Percentiles rank a stretch among this genome's conserved stretches.
These are phyloP conservation scores for Aegithalos caudatus DNA, from an alignment of 2,113 vertebrate species.

Conservation along the genomic window DNA sequence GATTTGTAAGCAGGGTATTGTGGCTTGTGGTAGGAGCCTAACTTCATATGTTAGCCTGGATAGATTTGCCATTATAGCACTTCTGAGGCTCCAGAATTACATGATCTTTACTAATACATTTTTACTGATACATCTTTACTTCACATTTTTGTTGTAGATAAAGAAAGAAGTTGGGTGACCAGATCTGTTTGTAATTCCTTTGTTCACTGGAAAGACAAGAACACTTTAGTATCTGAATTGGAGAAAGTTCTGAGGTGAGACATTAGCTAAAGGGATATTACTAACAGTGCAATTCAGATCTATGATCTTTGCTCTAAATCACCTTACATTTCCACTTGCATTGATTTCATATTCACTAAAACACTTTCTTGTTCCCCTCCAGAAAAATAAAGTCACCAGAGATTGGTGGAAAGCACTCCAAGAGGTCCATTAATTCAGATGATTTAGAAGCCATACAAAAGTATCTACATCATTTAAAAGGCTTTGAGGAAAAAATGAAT, in stretches of 20 bases:
- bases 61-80: not conserved
- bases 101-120: not conserved
- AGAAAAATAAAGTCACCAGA: constrained; percentile 55
- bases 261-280: not conserved
- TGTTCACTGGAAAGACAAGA: not conserved
- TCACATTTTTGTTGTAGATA: not conserved
- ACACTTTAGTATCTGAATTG: not conserved
- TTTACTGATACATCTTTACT: not conserved
- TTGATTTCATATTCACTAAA: constrained; percentile 59
- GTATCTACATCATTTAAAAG: constrained; percentile 32
- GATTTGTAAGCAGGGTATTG: not conserved
- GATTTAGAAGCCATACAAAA: constrained; percentile 52
- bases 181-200: constrained; percentile 30
- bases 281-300: constrained; percentile 1
- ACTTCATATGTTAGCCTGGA: not conserved
- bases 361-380: constrained; percentile 17
- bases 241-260: constrained; percentile 58
- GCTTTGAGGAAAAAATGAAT: constrained; percentile 49
- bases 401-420: constrained; percentile 37
- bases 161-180: not conserved
- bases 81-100: not conserved
- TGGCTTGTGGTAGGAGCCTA: not conserved
- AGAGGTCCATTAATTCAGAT: constrained; percentile 46
- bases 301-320: constrained; percentile 27
- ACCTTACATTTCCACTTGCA: constrained; percentile 33